Evolutionary conservation across 2,797 vertebrate species (phyloP).

Genomic region (Arvicola amphibius): DNA sequence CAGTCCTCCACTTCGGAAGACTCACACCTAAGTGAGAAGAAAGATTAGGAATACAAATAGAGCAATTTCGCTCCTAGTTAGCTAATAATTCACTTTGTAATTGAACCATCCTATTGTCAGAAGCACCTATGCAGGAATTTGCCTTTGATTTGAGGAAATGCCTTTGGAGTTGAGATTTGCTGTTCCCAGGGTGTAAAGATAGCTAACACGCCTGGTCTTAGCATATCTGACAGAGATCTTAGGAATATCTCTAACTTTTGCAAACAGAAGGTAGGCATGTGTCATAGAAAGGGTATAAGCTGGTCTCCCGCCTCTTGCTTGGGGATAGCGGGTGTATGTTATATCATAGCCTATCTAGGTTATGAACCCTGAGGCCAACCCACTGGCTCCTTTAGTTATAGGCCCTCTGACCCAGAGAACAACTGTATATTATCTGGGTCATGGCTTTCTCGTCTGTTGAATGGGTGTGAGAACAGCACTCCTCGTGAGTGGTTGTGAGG

Average conservation of each 20-base stretch:
- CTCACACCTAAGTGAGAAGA: conserved; percentile 56
- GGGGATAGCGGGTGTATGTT: background rate
- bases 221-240: background rate
- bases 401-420: background rate
- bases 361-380: background rate
- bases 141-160: background rate
- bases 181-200: background rate
- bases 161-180: background rate
- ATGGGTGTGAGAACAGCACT: background rate
- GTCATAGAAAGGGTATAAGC: background rate
- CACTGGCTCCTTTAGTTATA: background rate
- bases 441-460: conserved; percentile 32
- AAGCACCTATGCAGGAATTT: rapidly evolving
- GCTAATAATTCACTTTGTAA: conserved; percentile 72
- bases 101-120: background rate
- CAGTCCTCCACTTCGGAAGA: conserved; percentile 74
- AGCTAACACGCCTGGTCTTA: background rate
- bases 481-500: background rate
- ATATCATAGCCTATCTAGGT: background rate
- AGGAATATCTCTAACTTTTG: background rate
- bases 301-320: background rate
- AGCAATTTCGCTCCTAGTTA: conserved; percentile 63
- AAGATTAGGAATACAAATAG: conserved; percentile 76
- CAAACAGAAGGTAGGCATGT: conserved; percentile 1
- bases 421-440: background rate